phyloP scores from a whole-genome alignment of 1,140 invertebrate species.

The Procambarus clarkii region DNA sequence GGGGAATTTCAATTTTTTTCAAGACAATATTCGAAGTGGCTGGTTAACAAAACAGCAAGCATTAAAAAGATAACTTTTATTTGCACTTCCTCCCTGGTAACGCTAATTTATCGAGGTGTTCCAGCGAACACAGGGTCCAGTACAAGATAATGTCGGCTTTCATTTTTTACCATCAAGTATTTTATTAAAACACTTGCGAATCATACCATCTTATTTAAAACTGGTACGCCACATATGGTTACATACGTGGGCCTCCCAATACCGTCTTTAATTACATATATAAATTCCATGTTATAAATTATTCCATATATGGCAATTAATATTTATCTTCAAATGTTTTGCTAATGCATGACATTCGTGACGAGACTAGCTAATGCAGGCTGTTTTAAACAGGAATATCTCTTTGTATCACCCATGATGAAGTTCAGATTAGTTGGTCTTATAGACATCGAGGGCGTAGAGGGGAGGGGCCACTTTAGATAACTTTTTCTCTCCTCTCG shows the following conservation, averaged over 20 bases:
- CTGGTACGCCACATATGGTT: slow-evolving; percentile 36
- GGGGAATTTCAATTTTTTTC: no score
- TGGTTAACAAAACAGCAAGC: background rate
- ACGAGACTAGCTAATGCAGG: slow-evolving; percentile 41
- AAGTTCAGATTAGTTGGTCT: background rate
- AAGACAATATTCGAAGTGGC: no score
- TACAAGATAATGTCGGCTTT: slow-evolving; percentile 42
- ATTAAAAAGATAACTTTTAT: slow-evolving; percentile 69
- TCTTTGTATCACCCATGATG: slow-evolving; percentile 17
- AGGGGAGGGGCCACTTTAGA: slow-evolving; percentile 28
- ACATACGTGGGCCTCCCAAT: slow-evolving; percentile 43
- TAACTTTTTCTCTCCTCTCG: slow-evolving; percentile 57
- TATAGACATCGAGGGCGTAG: background rate
- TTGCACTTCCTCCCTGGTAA: slow-evolving; percentile 63
- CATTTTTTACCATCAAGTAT: slow-evolving; percentile 15
- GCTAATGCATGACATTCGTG: slow-evolving; percentile 37
- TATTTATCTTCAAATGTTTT: slow-evolving; percentile 15
- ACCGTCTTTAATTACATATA: slow-evolving; percentile 25
- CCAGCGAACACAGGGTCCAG: slow-evolving; percentile 59
- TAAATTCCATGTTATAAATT: slow-evolving; percentile 41
- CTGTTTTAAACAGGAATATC: slow-evolving; percentile 44
- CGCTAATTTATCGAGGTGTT: slow-evolving; percentile 53
- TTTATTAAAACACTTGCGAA: slow-evolving; percentile 11
- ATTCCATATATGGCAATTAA: slow-evolving; percentile 38
- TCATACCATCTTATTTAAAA: slow-evolving; percentile 20